Conservation (phyloP, 2,888 invertebrate genomes). For the Cinara cedri region DNA sequence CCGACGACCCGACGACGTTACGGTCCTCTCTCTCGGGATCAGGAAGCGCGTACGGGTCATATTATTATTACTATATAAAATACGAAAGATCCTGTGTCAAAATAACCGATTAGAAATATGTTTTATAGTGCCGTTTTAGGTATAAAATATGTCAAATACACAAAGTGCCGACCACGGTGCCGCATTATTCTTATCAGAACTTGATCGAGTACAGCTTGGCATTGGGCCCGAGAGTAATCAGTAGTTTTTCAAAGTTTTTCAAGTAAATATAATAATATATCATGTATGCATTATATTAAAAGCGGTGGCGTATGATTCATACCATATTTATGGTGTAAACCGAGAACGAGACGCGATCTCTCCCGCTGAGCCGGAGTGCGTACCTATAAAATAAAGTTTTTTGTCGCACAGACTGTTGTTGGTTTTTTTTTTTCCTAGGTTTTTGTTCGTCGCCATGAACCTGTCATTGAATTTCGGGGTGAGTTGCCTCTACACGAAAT, state of each 20-base stretch:
- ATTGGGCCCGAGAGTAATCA: constrained; percentile 24
- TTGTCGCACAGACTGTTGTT: too few relatives aligned
- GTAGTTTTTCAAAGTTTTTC: constrained; percentile 39
- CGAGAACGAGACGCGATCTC: neutral
- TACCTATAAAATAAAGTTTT: neutral
- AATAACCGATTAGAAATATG: constrained; percentile 26
- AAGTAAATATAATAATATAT: constrained; percentile 12
- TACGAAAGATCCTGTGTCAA: neutral
- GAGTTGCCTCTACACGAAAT: constrained; percentile 28
- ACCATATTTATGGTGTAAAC: neutral
- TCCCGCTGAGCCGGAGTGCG: neutral
- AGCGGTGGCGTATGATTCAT: neutral
- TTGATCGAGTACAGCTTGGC: constrained; percentile 31
- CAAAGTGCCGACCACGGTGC: constrained; percentile 4
- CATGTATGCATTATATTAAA: neutral
- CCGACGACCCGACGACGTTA: neutral
- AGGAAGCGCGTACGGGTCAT: neutral
- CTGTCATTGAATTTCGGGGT: constrained; percentile 10
- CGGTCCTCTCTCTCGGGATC: neutral
- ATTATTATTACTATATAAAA: too few relatives aligned
- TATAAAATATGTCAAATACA: constrained; percentile 45
- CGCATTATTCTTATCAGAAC: constrained; percentile 25
- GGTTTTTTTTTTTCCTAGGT: neutral
- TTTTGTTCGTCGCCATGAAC: neutral
- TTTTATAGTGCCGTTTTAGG: constrained; percentile 28